These are phyloP conservation scores for Toxotes lorentzi DNA, from an alignment of 2,797 vertebrate species.

Conservation along the genomic window DNA sequence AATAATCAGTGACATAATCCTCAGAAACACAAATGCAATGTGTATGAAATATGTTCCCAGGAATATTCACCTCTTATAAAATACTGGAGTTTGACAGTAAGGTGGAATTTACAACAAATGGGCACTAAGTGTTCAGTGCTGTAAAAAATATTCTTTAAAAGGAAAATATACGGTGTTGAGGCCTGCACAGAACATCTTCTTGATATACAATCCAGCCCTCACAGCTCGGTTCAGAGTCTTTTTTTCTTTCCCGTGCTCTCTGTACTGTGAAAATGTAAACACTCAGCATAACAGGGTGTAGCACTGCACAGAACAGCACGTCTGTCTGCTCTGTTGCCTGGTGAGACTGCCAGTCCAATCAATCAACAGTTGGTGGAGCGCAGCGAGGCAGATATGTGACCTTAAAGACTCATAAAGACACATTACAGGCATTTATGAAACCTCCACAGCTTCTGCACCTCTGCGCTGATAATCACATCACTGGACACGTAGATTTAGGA, in stretches of 20 bases:
- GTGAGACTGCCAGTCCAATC: constrained; percentile 28
- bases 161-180: not conserved
- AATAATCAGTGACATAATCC: not conserved
- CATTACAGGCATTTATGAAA: constrained; percentile 63
- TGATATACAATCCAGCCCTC: not conserved
- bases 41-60: not conserved
- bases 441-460: constrained; percentile 37
- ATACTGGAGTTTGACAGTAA: not conserved
- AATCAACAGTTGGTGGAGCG: constrained; percentile 44
- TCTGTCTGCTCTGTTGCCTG: constrained; percentile 3
- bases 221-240: not conserved
- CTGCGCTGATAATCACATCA: constrained; percentile 55
- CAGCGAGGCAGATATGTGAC: constrained; percentile 53
- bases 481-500: constrained; percentile 52
- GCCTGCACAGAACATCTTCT: not conserved
- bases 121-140: not conserved
- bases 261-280: not conserved
- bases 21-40: not conserved
- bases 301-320: not conserved
- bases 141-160: not conserved
- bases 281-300: not conserved
- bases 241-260: not conserved
- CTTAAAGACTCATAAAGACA: constrained; percentile 68
- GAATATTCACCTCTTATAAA: not conserved
- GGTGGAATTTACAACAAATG: not conserved